Conservation (phyloP, 2,797 vertebrate genomes). For the Clarias platycephalus region DNA sequence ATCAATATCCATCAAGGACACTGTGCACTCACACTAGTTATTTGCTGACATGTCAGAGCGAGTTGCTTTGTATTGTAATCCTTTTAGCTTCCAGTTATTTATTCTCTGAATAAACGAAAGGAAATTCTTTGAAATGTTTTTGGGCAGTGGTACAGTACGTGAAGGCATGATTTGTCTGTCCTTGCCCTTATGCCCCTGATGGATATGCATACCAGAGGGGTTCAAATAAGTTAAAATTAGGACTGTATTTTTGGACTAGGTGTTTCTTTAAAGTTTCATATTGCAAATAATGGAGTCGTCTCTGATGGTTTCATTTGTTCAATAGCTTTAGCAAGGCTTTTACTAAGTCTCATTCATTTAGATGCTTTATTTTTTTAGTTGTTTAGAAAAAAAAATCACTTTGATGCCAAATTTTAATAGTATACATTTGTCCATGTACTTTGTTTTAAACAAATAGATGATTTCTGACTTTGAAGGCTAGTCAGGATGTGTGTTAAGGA, state of each 20-base stretch:
- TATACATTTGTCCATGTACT: not conserved
- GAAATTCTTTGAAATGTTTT: not conserved
- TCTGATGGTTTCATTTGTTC: not conserved
- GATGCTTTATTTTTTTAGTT: not conserved
- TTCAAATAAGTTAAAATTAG: constrained; percentile 1
- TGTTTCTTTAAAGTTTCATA: not conserved
- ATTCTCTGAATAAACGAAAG: not conserved
- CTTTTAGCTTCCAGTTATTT: not conserved
- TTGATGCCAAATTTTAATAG: not conserved
- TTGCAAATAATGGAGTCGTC: not conserved
- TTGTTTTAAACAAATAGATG: too few relatives aligned
- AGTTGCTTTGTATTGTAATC: not conserved
- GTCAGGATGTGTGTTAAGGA: not conserved
- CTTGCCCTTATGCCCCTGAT: not conserved
- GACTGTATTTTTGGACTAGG: not conserved
- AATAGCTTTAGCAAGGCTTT: not conserved
- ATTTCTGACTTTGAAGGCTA: not conserved
- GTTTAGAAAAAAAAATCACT: not conserved
- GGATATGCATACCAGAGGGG: not conserved
- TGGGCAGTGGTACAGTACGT: not conserved
- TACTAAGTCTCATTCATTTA: not conserved
- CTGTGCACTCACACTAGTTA: not conserved
- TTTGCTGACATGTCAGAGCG: not conserved
- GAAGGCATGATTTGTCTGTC: not conserved
- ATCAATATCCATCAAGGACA: not conserved